Percentiles rank a stretch among this genome's conserved stretches.
These are phyloP conservation scores for Botia kubotai DNA, from an alignment of 2,797 vertebrate genomes.

Conservation along the genomic window DNA sequence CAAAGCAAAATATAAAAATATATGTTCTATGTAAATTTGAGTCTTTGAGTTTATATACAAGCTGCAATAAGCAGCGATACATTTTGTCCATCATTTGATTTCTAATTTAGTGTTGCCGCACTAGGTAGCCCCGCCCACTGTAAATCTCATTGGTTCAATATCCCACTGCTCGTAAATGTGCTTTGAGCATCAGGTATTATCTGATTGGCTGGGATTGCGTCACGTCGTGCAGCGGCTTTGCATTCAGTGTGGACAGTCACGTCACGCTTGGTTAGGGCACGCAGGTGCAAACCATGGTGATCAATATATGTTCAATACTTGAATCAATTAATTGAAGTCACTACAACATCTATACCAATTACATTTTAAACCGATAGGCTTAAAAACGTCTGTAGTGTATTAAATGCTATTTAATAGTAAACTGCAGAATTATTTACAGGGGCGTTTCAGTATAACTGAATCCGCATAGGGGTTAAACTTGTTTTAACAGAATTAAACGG, in stretches of 20 bases:
- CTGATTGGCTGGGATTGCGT: no score
- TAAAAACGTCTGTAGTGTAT: not conserved
- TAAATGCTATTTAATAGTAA: not conserved
- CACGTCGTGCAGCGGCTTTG: not conserved
- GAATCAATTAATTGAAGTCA: not conserved
- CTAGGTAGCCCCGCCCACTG: not conserved
- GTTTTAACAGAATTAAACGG: not conserved
- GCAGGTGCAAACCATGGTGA: not conserved
- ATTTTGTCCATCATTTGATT: not conserved
- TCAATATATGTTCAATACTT: not conserved
- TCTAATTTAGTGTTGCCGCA: not conserved
- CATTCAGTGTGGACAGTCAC: not conserved
- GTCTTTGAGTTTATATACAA: not conserved
- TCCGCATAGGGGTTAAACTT: not conserved
- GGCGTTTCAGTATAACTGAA: not conserved
- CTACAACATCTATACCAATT: not conserved
- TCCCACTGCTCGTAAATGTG: not conserved
- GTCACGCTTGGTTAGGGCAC: not conserved
- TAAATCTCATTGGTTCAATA: constrained; percentile 3
- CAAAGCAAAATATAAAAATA: not conserved
- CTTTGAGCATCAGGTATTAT: not conserved
- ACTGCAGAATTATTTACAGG: not conserved
- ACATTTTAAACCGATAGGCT: not conserved
- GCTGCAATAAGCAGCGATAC: not conserved
- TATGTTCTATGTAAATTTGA: not conserved